Conservation (phyloP, 2,113 vertebrate species). For the Salvator merianae region DNA sequence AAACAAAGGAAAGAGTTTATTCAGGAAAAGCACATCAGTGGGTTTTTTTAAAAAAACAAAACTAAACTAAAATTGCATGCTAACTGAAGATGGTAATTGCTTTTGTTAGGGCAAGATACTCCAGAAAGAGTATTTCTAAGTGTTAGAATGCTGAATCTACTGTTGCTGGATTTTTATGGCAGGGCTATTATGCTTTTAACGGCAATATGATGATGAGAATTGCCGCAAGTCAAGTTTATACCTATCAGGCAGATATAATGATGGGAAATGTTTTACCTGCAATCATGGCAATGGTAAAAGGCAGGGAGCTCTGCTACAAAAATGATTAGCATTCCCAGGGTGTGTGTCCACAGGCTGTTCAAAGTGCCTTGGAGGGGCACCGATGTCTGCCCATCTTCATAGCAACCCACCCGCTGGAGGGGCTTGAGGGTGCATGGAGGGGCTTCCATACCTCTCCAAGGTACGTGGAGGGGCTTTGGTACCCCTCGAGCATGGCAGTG, state of each 20-base stretch:
- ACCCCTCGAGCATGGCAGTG: too few species aligned
- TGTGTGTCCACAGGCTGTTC: too few species aligned
- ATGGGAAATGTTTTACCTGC: background rate
- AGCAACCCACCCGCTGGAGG: too few species aligned
- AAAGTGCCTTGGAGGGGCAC: too few species aligned
- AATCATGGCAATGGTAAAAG: background rate
- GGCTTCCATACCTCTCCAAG: too few species aligned
- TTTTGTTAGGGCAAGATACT: constrained; percentile 13
- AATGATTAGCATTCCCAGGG: background rate
- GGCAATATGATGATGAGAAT: background rate
- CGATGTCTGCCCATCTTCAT: too few species aligned
- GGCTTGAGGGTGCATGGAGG: too few species aligned
- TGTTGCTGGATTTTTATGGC: constrained; percentile 14
- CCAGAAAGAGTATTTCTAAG: constrained; percentile 8
- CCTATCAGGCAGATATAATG: background rate
- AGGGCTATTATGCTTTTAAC: constrained; percentile 22
- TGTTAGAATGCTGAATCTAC: constrained; percentile 3
- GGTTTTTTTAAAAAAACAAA: background rate
- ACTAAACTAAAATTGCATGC: background rate
- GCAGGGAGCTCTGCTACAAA: background rate
- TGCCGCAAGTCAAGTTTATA: background rate
- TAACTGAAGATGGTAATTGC: constrained; percentile 14
- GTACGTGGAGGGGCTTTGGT: too few species aligned
- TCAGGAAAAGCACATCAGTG: constrained; percentile 1
- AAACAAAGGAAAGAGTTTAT: background rate